phyloP scores from a whole-genome alignment of 2,888 invertebrate species.

The Fabriciana adippe region DNA sequence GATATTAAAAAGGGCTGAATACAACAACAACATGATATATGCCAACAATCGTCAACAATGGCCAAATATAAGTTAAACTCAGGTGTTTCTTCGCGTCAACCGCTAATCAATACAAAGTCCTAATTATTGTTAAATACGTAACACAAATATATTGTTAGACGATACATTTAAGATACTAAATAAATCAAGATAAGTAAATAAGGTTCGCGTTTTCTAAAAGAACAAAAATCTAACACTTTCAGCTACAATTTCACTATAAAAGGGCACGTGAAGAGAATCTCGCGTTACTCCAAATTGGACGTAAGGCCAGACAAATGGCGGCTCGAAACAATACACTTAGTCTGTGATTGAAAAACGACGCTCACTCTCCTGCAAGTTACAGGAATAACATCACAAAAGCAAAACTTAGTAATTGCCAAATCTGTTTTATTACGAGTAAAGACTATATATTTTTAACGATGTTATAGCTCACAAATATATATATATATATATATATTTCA shows the following conservation, averaged over 20 bases:
- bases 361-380: conserved; percentile 24
- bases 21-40: too few species aligned
- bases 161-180: too few species aligned
- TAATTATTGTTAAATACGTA: too few species aligned
- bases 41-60: too few species aligned
- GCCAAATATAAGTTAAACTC: too few species aligned
- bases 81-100: too few species aligned
- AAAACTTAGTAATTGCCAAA: conserved; percentile 5
- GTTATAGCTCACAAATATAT: too few species aligned
- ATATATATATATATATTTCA: too few species aligned
- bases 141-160: too few species aligned
- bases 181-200: neutral
- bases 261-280: conserved; percentile 37
- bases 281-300: conserved; percentile 48
- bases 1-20: too few species aligned
- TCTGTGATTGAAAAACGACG: conserved; percentile 44
- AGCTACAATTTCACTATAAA: conserved; percentile 30
- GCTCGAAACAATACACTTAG: conserved; percentile 56
- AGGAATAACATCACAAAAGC: neutral
- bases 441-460: too few species aligned
- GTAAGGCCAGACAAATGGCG: conserved; percentile 60
- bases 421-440: neutral
- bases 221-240: conserved; percentile 17
- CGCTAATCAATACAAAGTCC: too few species aligned
- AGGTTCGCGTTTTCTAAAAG: neutral